These are phyloP conservation scores for Triops cancriformis DNA, from an alignment of 1,140 invertebrate species.

Conservation along the genomic window DNA sequence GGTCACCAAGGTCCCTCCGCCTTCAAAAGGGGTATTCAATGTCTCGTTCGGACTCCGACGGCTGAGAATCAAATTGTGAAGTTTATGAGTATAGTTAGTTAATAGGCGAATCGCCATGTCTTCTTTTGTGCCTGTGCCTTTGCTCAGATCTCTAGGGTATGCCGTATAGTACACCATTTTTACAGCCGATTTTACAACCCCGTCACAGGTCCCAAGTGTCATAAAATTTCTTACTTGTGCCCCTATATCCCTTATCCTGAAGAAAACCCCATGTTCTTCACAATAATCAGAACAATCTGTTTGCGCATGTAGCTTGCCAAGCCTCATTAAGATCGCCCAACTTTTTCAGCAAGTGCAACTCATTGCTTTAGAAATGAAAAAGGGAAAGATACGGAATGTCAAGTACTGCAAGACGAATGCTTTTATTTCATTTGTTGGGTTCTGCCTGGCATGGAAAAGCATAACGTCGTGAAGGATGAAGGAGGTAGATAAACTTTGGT, in stretches of 20 bases:
- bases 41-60: not conserved
- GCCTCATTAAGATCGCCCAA: constrained; percentile 3
- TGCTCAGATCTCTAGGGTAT: not conserved
- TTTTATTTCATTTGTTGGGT: not conserved
- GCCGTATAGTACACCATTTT: not conserved
- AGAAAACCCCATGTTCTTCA: not conserved
- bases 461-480: not conserved
- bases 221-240: not conserved
- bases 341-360: not conserved
- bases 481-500: not conserved
- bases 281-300: constrained; percentile 11
- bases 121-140: not conserved
- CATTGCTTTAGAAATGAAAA: not conserved
- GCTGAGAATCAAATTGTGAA: not conserved
- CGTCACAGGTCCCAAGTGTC: constrained; percentile 7
- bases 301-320: not conserved
- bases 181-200: not conserved
- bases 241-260: not conserved
- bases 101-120: constrained; percentile 1
- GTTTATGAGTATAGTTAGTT: constrained; percentile 14
- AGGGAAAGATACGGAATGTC: not conserved
- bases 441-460: not conserved
- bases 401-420: not conserved
- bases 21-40: not conserved
- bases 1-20: not conserved